Evolutionary conservation across 2,797 vertebrate species (phyloP).

Genomic region (Molossus molossus): DNA sequence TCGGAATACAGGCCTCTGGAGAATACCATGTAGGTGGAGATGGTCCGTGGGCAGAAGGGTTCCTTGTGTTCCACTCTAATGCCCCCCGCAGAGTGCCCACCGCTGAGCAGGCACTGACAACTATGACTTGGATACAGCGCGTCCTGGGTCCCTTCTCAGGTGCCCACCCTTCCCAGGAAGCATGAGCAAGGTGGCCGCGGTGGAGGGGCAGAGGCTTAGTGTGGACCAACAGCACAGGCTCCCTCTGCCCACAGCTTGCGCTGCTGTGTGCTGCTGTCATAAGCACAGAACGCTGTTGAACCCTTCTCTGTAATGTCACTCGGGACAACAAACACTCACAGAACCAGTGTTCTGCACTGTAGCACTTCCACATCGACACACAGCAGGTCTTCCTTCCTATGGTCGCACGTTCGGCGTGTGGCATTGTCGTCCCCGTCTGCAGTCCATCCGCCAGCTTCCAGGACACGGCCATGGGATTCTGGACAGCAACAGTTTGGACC

Average conservation of each 20-base stretch:
- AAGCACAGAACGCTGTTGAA: not conserved
- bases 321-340: not conserved
- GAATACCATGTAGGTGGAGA: not conserved
- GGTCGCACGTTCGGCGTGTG: not conserved
- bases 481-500: not conserved
- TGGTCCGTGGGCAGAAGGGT: not conserved
- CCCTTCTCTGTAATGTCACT: fast-evolving
- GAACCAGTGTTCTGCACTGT: not conserved
- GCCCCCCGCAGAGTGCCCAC: not conserved
- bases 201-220: too few species aligned
- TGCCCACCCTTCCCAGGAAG: not conserved
- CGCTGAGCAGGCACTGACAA: too few species aligned
- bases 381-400: not conserved
- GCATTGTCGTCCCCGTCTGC: not conserved
- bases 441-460: not conserved
- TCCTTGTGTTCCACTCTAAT: not conserved
- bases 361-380: not conserved
- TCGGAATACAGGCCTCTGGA: not conserved
- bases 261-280: not conserved
- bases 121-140: too few species aligned
- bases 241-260: not conserved
- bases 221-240: not conserved
- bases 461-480: not conserved
- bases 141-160: not conserved
- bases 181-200: not conserved